phyloP scores from a whole-genome alignment of 1,140 invertebrate genomes.

The Ceratina australensis region DNA sequence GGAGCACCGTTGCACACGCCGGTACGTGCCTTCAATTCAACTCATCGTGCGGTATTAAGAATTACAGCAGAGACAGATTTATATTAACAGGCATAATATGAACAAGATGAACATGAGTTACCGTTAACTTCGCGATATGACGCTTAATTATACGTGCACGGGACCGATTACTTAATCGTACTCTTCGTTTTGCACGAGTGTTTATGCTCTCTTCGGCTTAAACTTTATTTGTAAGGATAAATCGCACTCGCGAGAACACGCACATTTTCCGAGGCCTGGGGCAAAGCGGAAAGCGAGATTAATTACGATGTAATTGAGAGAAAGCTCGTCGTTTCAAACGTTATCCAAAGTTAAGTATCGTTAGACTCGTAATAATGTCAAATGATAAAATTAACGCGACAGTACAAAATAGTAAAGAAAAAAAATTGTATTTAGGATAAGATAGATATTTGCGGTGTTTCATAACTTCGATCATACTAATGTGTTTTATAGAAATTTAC shows the following conservation, averaged over 20 bases:
- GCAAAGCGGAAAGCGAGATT: not conserved
- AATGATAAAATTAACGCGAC: slow-evolving; percentile 46
- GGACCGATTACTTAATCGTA: slow-evolving; percentile 5
- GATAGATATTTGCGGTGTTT: slow-evolving; percentile 23
- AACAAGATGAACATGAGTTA: slow-evolving; percentile 21
- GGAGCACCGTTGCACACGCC: slow-evolving; percentile 5
- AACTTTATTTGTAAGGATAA: not conserved
- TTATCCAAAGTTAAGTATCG: slow-evolving; percentile 56
- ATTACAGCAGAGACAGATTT: not conserved
- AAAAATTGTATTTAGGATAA: slow-evolving; percentile 40
- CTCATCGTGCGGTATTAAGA: not conserved
- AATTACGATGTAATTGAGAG: slow-evolving; percentile 19
- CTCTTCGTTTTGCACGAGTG: not conserved
- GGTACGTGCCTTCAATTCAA: slow-evolving; percentile 50
- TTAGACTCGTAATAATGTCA: slow-evolving; percentile 41
- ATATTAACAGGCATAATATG: not conserved
- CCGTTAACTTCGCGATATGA: slow-evolving; percentile 12
- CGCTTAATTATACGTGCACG: not conserved
- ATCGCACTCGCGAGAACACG: not conserved
- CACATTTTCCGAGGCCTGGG: no score
- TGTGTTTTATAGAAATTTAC: slow-evolving; percentile 18
- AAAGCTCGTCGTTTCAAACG: slow-evolving; percentile 51
- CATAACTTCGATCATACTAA: slow-evolving; percentile 2
- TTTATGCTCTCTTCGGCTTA: not conserved
- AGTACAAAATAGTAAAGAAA: slow-evolving; percentile 64